These are phyloP conservation scores for Scortum barcoo DNA, from an alignment of 2,113 vertebrate genomes.

Conservation along the genomic window DNA sequence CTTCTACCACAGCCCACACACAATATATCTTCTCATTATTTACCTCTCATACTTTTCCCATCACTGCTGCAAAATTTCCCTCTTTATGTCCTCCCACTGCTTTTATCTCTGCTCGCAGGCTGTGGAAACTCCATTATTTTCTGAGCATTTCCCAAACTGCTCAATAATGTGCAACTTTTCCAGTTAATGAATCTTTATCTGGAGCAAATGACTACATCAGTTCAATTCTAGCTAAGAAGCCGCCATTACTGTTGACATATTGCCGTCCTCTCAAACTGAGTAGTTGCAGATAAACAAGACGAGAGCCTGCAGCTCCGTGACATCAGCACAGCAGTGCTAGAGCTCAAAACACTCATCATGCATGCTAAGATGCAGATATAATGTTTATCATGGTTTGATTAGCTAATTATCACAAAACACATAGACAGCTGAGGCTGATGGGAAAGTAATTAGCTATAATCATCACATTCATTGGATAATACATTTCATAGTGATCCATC, in stretches of 20 bases:
- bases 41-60: slow-evolving; percentile 12
- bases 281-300: neutral
- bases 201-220: neutral
- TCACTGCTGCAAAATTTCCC: neutral
- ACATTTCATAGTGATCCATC: neutral
- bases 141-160: neutral
- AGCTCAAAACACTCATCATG: neutral
- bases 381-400: neutral
- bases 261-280: neutral
- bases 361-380: neutral
- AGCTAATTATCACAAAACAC: neutral
- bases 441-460: no score
- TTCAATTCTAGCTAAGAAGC: neutral
- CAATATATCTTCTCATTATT: neutral
- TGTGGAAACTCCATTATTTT: slow-evolving; percentile 13
- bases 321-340: neutral
- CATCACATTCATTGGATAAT: no score
- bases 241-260: neutral
- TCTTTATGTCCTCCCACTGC: slow-evolving; percentile 4
- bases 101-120: slow-evolving; percentile 14
- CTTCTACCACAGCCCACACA: slow-evolving; percentile 23
- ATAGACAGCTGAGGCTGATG: neutral
- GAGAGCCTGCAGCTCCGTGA: neutral
- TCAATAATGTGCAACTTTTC: neutral
- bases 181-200: neutral